phyloP scores from a whole-genome alignment of 2,888 invertebrate species.

The Eupsilia transversa region DNA sequence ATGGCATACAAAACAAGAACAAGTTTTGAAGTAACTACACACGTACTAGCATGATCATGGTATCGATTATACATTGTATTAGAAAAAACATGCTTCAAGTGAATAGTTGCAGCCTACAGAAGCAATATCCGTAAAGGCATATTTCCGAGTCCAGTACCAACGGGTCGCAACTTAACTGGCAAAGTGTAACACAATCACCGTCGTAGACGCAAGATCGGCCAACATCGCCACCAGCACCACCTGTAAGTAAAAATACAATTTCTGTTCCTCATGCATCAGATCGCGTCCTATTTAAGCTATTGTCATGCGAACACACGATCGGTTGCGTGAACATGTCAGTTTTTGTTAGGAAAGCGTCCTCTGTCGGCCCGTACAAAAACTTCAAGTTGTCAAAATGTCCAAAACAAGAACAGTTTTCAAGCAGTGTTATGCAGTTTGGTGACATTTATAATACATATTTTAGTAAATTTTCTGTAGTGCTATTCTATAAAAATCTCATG shows the following conservation, averaged over 20 bases:
- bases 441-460: no score
- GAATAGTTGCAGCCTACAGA: neutral
- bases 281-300: no score
- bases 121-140: neutral
- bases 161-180: neutral
- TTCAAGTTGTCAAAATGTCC: neutral
- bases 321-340: no score
- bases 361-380: no score
- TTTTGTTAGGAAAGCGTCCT: no score
- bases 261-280: neutral
- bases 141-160: neutral
- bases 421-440: neutral
- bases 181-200: neutral
- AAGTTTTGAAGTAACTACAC: no score
- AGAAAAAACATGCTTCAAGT: neutral
- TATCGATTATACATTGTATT: no score
- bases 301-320: no score
- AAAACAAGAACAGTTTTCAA: neutral
- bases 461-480: no score
- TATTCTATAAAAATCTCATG: no score
- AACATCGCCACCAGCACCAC: neutral
- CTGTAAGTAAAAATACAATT: no score
- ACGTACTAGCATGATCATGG: neutral
- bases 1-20: neutral
- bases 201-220: neutral